These are phyloP conservation scores for Operophtera brumata DNA, from an alignment of 2,888 invertebrate genomes.

Conservation along the genomic window DNA sequence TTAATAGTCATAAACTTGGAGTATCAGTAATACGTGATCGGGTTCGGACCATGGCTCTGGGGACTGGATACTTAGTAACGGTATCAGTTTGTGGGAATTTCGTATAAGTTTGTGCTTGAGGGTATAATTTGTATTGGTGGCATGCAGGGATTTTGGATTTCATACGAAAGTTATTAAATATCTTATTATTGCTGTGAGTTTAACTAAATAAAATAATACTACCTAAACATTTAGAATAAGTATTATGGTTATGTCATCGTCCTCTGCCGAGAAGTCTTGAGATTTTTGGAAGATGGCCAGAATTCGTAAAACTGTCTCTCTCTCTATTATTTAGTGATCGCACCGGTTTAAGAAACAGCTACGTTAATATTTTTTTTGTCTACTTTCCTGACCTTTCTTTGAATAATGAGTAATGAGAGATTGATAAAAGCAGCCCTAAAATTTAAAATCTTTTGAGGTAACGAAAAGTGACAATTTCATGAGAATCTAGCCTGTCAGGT, in stretches of 20 bases:
- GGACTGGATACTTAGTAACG: constrained; percentile 3
- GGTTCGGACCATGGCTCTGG: constrained; percentile 6
- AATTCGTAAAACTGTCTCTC: background rate
- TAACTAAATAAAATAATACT: background rate
- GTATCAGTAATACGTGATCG: constrained; percentile 16
- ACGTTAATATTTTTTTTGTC: constrained; percentile 1
- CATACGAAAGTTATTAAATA: no score
- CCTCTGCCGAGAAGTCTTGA: background rate
- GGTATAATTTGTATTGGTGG: constrained; percentile 9
- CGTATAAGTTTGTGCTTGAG: constrained; percentile 1
- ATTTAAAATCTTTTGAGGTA: no score
- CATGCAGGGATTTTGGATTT: background rate
- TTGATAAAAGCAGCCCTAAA: no score
- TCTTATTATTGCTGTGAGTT: no score
- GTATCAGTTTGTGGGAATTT: constrained; percentile 11
- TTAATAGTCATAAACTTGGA: constrained; percentile 15
- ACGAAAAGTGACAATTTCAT: no score
- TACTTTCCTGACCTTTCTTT: background rate
- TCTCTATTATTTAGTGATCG: constrained; percentile 4
- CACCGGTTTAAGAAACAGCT: constrained; percentile 1
- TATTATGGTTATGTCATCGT: constrained; percentile 11
- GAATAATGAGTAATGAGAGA: background rate
- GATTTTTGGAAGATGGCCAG: constrained; percentile 25
- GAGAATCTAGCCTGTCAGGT: no score
- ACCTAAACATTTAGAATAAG: background rate